Evolutionary conservation across 2,797 vertebrate species (phyloP).

Genomic region (Euthynnus affinis): DNA sequence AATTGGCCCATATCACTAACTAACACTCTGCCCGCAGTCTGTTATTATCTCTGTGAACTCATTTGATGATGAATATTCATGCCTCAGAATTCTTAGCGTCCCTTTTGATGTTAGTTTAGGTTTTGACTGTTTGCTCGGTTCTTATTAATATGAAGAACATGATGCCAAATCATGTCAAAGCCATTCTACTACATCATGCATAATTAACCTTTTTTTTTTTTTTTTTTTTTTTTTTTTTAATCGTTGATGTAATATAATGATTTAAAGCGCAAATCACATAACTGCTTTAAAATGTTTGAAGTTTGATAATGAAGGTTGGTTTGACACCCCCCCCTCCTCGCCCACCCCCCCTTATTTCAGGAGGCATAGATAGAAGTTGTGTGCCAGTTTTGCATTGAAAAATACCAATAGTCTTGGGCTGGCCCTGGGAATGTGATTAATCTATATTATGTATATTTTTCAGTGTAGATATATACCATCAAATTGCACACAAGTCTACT

Average conservation of each 20-base stretch:
- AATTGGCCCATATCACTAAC: constrained; percentile 42
- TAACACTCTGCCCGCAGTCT: constrained; percentile 37
- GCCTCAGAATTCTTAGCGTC: constrained; percentile 41
- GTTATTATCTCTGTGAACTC: constrained; percentile 49
- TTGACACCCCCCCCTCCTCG: too few relatives aligned
- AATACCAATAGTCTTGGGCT: constrained; percentile 91
- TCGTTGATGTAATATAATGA: constrained; percentile 57
- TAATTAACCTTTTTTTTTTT: constrained; percentile 49
- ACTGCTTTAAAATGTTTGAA: constrained; percentile 63
- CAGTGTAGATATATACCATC: constrained; percentile 75
- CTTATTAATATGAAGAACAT: constrained; percentile 37
- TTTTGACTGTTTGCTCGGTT: constrained; percentile 52
- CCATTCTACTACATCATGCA: constrained; percentile 45
- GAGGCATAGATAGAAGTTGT: constrained; percentile 68
- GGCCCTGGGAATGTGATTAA: constrained; percentile 89
- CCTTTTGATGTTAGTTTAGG: constrained; percentile 41
- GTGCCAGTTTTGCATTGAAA: constrained; percentile 79
- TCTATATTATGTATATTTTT: constrained; percentile 85
- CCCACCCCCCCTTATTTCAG: constrained; percentile 57
- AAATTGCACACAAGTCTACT: constrained; percentile 66
- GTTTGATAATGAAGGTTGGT: constrained; percentile 38
- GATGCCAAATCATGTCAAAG: constrained; percentile 62
- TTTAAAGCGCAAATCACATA: constrained; percentile 71
- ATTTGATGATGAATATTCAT: constrained; percentile 37
- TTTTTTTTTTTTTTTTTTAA: constrained; percentile 40